phyloP scores from a whole-genome alignment of 2,113 vertebrate genomes.

The Dasyurus viverrinus region DNA sequence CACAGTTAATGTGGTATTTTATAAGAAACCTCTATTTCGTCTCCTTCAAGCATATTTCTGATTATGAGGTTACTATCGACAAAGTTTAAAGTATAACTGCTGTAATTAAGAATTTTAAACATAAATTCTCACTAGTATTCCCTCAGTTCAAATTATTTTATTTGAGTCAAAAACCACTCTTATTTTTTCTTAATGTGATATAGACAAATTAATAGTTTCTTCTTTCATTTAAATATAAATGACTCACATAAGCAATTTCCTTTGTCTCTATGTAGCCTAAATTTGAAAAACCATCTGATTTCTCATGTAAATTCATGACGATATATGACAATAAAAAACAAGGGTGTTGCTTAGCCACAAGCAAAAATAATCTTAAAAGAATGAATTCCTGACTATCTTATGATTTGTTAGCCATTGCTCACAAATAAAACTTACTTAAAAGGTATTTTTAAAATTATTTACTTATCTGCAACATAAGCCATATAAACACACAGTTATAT shows the following conservation, averaged over 20 bases:
- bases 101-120: neutral
- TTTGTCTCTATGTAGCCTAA: neutral
- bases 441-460: constrained; percentile 28
- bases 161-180: neutral
- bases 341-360: neutral
- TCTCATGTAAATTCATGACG: constrained; percentile 49
- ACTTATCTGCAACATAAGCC: constrained; percentile 42
- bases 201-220: constrained; percentile 3
- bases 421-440: constrained; percentile 27
- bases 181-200: neutral
- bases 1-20: neutral
- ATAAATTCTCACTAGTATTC: neutral
- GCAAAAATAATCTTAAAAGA: constrained; percentile 42
- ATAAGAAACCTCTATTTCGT: neutral
- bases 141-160: constrained; percentile 32
- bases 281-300: constrained; percentile 22
- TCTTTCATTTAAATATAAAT: constrained; percentile 24
- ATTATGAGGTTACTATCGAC: neutral
- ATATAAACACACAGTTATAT: constrained; percentile 1
- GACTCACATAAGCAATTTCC: neutral
- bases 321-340: constrained; percentile 27
- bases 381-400: constrained; percentile 9
- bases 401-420: constrained; percentile 35
- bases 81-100: neutral
- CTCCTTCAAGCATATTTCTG: neutral